Evolutionary conservation across 2,888 invertebrate species (phyloP), one percentile per base, ranked within the genome.

Genomic region (Cosmia trapezina): DNA sequence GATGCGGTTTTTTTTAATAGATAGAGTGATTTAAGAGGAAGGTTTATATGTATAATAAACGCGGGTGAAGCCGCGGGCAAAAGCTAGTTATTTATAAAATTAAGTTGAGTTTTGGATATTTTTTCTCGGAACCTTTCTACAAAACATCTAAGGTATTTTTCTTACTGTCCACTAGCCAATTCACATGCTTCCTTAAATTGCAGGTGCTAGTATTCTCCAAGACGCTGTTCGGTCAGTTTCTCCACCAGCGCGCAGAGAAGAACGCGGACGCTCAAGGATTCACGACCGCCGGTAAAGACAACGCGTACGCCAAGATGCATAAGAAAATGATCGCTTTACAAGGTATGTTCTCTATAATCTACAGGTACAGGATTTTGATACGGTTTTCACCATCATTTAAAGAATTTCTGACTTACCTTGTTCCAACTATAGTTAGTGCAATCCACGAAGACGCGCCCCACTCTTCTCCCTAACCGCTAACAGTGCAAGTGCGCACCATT

Each of bases 171-270:
- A 61, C 7, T n/a, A 11, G 11, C 7, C 22, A 17, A 11, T 19
- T 33, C 2, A 17, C 17, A 33, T n/a, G 12, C 1, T 0, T 0
- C 8, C 28, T 75, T 28, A 17, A 0, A 14, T 37, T 45, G 2
- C 86, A 96, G 96, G 94, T 97, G 75, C 93, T 98, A 85, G 96
- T 98, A 57, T 98, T 97, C 89, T 98, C 98, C 0, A 97, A 97
- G 89, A 97, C 97, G 0, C 91, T 98, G 12, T 98, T 98, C 90
- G 97, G 97, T 0, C 97, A 98, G 90, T 98, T 97, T 91, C 94
- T 98, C 7, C 96, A 97, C 84, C 98, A 98, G 91, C 96, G 97
- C 57, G 97, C 98, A 0, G 98, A 98, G 89, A 97, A 97, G 88
- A 95, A 97, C 70, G 91, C 93, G 1, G 94, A 94, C 83, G 73